Evolutionary conservation across 2,113 vertebrate genomes (phyloP).

Genomic region (Brevimyrus niger): DNA sequence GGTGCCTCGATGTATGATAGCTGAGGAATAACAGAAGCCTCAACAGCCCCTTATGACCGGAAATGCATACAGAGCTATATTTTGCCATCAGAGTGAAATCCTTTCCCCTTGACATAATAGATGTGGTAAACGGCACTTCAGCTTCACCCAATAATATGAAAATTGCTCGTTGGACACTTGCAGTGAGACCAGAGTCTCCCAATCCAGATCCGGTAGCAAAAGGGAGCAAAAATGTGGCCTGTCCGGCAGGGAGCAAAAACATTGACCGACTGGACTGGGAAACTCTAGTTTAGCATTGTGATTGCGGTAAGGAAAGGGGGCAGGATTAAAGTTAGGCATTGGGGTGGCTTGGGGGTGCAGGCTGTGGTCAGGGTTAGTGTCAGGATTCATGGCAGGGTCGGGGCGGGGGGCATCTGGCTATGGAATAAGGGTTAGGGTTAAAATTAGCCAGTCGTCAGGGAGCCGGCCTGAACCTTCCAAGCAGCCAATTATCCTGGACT

Average conservation of each 20-base stretch:
- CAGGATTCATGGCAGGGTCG: background rate
- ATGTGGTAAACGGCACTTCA: slow-evolving; percentile 57
- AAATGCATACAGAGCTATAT: slow-evolving; percentile 49
- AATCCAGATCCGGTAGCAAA: background rate
- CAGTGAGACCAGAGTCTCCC: slow-evolving; percentile 14
- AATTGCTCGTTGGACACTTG: slow-evolving; percentile 18
- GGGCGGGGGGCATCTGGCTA: background rate
- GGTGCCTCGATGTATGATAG: slow-evolving; percentile 38
- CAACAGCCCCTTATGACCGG: slow-evolving; percentile 32
- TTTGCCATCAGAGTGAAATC: slow-evolving; percentile 57
- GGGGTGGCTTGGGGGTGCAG: background rate
- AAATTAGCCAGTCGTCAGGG: background rate
- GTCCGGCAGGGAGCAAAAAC: background rate
- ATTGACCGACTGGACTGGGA: background rate
- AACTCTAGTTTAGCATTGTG: background rate
- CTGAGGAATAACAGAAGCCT: slow-evolving; percentile 35
- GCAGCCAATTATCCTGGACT: too few relatives aligned
- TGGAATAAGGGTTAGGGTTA: background rate
- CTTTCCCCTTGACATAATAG: slow-evolving; percentile 45
- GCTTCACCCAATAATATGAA: slow-evolving; percentile 29
- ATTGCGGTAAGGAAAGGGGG: background rate
- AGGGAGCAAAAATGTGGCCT: background rate
- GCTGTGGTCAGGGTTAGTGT: background rate
- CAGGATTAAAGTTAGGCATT: background rate
- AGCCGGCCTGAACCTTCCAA: too few relatives aligned